Evolutionary conservation across 1,140 invertebrate genomes (phyloP), one percentile per base, ranked within the genome.

Genomic region (Anthonomus grandis): DNA sequence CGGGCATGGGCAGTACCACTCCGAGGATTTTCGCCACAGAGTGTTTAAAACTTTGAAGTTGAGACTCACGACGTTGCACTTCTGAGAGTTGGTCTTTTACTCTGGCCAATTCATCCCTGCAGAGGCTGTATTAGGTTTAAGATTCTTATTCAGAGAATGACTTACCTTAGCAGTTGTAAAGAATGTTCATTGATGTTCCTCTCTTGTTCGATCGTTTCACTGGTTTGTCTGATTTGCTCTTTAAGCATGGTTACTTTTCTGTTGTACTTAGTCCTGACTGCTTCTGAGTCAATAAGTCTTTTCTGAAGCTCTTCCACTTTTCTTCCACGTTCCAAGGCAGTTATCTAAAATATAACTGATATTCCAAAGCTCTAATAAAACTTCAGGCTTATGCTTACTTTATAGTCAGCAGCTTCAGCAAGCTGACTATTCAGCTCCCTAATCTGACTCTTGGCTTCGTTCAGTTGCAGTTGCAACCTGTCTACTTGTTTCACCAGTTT

Each of bases 241-340:
- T 88, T 89, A 34, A 88, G 64, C 18, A 87, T 71, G 44, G 79
- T 80, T 0, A 89, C 79, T 72, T 89, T 89, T 34, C 85, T 77
- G 58, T 81, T 83, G 68, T 86, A 87, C 38, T 85, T 79, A 3
- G 81, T 82, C 24, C 86, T 76, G 8, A 88, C 63, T 63, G 86
- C 76, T 71, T 90, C 87, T 18, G 83, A 84, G 64, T 89, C 87
- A 17, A 86, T 81, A 2, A 89, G 66, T 54, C 82, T 80, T 71
- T 87, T 87, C 62, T 91, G 86, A 1, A 91, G 74, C 45, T 91
- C 89, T 68, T 93, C 89, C 55, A 91, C 84, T 75, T 91, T 91
- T 25, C 88, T 78, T 0, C 86, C 88, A 17, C 87, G 77, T 72
- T 93, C 90, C 59, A 93, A 65, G 4, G 89, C 84, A 12, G 87